phyloP scores from a whole-genome alignment of 2,113 vertebrate genomes.

The Balaenoptera acutorostrata region DNA sequence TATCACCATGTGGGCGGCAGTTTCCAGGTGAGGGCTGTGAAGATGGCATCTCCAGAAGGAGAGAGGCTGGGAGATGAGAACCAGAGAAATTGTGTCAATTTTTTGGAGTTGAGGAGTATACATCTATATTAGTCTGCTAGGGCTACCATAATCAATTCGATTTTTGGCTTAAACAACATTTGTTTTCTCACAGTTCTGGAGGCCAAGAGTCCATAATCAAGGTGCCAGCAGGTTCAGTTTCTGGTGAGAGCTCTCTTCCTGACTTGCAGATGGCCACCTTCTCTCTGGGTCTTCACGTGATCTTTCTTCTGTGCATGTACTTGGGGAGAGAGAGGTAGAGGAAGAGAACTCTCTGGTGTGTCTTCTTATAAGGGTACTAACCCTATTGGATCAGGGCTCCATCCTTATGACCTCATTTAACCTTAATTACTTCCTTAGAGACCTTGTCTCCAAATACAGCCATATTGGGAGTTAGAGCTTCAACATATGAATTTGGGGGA shows the following conservation, averaged over 20 bases:
- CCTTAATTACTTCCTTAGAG: not conserved
- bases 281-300: not conserved
- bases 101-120: not conserved
- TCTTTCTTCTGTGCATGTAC: not conserved
- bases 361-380: not conserved
- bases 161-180: not conserved
- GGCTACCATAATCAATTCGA: no score
- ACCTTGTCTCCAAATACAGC: not conserved
- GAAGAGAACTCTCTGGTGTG: not conserved
- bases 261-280: not conserved
- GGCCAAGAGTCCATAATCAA: not conserved
- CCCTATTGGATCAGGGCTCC: not conserved
- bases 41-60: not conserved
- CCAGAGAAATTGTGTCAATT: not conserved
- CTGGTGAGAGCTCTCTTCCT: not conserved
- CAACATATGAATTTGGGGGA: not conserved
- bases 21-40: not conserved
- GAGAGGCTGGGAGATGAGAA: not conserved
- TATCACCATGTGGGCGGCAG: not conserved
- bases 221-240: not conserved
- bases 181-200: not conserved
- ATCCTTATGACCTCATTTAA: not conserved
- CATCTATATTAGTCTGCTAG: no score
- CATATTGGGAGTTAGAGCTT: not conserved
- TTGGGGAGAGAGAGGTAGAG: fast-evolving